Conservation (phyloP, 1,140 invertebrate genomes). For the Temnothorax longispinosus region DNA sequence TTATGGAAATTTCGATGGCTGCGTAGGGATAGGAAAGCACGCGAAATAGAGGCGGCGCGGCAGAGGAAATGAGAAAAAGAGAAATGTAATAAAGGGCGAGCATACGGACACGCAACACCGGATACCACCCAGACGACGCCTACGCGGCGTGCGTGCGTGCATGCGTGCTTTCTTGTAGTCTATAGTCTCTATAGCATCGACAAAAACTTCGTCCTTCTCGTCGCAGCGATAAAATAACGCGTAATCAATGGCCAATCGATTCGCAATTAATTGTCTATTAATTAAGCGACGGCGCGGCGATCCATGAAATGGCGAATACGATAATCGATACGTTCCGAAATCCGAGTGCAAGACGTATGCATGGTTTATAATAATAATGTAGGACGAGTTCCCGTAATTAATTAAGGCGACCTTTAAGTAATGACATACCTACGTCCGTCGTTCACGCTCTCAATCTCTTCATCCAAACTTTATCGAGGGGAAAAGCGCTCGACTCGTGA, state of each 20-base stretch:
- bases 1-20: conserved; percentile 20
- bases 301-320: not conserved
- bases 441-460: not conserved
- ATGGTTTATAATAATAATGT: not conserved
- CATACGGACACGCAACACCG: conserved; percentile 79
- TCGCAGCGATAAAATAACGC: conserved; percentile 26
- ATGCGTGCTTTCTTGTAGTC: conserved; percentile 26
- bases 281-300: not conserved
- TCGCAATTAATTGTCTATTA: not conserved
- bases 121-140: conserved; percentile 83
- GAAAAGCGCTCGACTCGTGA: not conserved
- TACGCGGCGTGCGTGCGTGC: conserved; percentile 67
- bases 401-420: not conserved
- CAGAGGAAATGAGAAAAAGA: conserved; percentile 34
- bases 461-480: not conserved
- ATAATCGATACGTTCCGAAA: not conserved
- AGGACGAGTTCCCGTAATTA: not conserved
- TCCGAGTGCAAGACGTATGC: not conserved
- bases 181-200: conserved; percentile 2
- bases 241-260: conserved; percentile 4
- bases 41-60: conserved; percentile 10
- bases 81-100: conserved; percentile 49
- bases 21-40: conserved; percentile 15
- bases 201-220: conserved; percentile 16
- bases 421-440: not conserved